A percentile compares a stretch with the other conserved stretches of the same genome.
These are phyloP conservation scores for Scaptomyza cyrtandrae DNA, from an alignment of 2,888 invertebrate species.

Conservation along the genomic window DNA sequence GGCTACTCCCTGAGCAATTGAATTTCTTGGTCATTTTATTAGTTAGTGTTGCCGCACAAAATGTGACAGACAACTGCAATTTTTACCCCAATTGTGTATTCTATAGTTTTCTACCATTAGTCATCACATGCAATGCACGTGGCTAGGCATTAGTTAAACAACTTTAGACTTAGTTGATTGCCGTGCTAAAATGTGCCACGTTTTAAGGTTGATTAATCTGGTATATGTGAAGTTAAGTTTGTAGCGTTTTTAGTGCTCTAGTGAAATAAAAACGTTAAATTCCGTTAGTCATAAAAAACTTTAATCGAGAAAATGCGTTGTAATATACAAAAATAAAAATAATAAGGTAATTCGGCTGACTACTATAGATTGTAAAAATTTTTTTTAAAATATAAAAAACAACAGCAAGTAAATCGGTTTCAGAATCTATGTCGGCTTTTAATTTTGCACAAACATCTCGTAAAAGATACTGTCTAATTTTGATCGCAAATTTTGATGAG, in stretches of 20 bases:
- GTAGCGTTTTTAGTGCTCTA: too few species aligned
- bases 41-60: slow-evolving; percentile 22
- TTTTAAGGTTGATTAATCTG: background rate
- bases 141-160: slow-evolving; percentile 35
- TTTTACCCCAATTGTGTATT: slow-evolving; percentile 20
- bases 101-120: slow-evolving; percentile 17
- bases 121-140: slow-evolving; percentile 31
- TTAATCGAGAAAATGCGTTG: too few species aligned
- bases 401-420: too few species aligned
- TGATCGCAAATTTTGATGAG: too few species aligned
- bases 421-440: too few species aligned
- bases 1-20: slow-evolving; percentile 16
- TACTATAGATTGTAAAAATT: too few species aligned
- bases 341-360: too few species aligned
- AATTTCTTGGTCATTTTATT: slow-evolving; percentile 23
- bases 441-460: too few species aligned
- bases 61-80: slow-evolving; percentile 9
- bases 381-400: too few species aligned
- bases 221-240: background rate
- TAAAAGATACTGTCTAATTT: too few species aligned
- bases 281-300: too few species aligned
- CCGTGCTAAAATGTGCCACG: background rate
- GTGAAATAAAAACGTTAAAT: background rate
- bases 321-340: too few species aligned
- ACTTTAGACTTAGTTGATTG: background rate